A percentile compares a stretch with the other conserved stretches of the same genome.
Evolutionary conservation across 1,140 invertebrate species (phyloP).

Genomic region (Chionoecetes opilio): DNA sequence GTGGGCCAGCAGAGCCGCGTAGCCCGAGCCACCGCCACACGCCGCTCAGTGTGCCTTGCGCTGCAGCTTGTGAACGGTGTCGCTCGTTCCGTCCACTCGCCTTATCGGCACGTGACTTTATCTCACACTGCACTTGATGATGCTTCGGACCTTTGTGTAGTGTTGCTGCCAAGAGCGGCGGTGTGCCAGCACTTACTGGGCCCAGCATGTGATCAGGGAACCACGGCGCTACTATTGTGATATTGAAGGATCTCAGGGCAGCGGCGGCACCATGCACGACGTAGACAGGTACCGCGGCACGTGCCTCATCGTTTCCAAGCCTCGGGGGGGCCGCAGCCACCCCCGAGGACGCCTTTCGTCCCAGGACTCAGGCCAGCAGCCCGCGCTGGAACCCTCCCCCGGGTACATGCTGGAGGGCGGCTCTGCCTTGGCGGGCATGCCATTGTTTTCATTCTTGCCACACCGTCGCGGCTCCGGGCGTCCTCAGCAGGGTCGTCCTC

Average conservation of each 20-base stretch:
- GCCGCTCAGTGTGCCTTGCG: conserved; percentile 61
- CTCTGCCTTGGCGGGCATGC: conserved; percentile 70
- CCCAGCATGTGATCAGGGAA: conserved; percentile 1
- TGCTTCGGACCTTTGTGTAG: background rate
- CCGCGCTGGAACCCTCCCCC: background rate
- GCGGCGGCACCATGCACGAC: conserved; percentile 66
- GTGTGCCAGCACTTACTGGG: background rate
- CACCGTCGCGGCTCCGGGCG: conserved; percentile 44
- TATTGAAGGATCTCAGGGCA: conserved; percentile 67
- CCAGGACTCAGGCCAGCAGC: conserved; percentile 44
- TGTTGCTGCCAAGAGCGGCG: background rate
- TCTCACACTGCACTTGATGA: background rate
- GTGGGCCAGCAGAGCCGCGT: background rate
- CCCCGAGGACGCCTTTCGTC: conserved; percentile 7
- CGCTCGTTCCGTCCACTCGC: conserved; percentile 18
- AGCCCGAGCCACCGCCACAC: background rate
- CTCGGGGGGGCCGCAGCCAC: conserved; percentile 58
- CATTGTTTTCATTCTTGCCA: conserved; percentile 56
- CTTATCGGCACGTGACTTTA: background rate
- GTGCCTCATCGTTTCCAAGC: conserved; percentile 72
- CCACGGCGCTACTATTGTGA: conserved; percentile 56
- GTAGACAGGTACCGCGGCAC: conserved; percentile 77
- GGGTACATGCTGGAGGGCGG: conserved; percentile 74
- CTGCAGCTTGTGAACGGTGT: background rate
- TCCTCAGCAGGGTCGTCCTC: background rate